Percentiles rank a stretch among this genome's conserved stretches.
phyloP scores from a whole-genome alignment of 92 coral and sea anemone species.

The Plumapathes pennacea region DNA sequence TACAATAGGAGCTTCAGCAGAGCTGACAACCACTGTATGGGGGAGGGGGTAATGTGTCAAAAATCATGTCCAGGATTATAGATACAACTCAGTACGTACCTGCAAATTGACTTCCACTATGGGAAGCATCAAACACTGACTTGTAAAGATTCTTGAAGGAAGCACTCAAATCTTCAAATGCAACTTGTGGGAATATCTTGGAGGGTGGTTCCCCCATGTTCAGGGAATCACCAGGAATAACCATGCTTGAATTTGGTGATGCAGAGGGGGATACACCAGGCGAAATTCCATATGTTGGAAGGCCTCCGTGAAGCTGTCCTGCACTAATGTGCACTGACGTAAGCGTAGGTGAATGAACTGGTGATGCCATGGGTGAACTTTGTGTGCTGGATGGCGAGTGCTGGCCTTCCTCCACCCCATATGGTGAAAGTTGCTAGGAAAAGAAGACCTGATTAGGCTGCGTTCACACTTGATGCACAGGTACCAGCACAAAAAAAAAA shows the following conservation, averaged over 20 bases:
- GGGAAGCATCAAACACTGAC: slow-evolving; percentile 97
- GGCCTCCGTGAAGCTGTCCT: slow-evolving; percentile 31
- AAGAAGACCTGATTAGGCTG: too few relatives aligned
- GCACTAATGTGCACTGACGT: slow-evolving; percentile 57
- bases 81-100: too few relatives aligned
- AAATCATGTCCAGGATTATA: too few relatives aligned
- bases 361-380: slow-evolving; percentile 61
- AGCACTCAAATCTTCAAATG: slow-evolving; percentile 97
- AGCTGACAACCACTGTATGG: too few relatives aligned
- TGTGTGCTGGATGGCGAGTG: slow-evolving; percentile 70
- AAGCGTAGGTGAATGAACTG: slow-evolving; percentile 74
- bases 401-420: slow-evolving; percentile 77
- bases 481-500: too few relatives aligned
- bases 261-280: slow-evolving; percentile 39
- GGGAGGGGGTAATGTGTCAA: too few relatives aligned
- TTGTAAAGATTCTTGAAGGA: slow-evolving; percentile 93
- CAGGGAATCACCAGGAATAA: slow-evolving; percentile 41
- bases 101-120: slow-evolving; percentile 67
- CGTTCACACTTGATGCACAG: too few relatives aligned
- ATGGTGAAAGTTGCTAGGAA: slow-evolving; percentile 57
- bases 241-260: slow-evolving; percentile 44
- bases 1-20: too few relatives aligned
- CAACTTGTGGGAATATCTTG: slow-evolving; percentile 88
- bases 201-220: slow-evolving; percentile 86
- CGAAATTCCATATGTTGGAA: slow-evolving; percentile 47